Evolutionary conservation across 1,140 invertebrate genomes (phyloP).

Genomic region (Apocrypta bakeri): DNA sequence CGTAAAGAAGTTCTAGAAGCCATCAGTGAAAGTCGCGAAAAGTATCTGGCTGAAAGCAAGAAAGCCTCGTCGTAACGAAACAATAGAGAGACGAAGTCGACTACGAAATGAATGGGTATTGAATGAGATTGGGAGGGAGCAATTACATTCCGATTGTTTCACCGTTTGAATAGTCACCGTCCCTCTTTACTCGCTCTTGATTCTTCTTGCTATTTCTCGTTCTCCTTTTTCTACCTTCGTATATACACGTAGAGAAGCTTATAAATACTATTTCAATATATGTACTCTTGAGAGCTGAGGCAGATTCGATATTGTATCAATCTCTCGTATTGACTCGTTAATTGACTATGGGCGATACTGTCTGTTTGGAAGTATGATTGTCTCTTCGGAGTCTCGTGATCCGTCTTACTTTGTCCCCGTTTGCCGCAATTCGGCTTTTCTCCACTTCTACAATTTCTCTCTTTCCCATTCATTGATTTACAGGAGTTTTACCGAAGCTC

Average conservation of each 20-base stretch:
- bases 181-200: background rate
- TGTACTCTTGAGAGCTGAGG: background rate
- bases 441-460: slow-evolving; percentile 5
- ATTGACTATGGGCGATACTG: slow-evolving; percentile 54
- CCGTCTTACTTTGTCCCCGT: background rate
- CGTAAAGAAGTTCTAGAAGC: slow-evolving; percentile 6
- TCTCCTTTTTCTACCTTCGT: background rate
- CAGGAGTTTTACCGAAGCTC: slow-evolving; percentile 58
- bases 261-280: background rate
- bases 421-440: background rate
- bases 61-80: slow-evolving; percentile 44
- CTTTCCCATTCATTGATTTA: slow-evolving; percentile 21
- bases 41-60: background rate
- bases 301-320: slow-evolving; percentile 65
- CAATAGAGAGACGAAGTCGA: slow-evolving; percentile 58
- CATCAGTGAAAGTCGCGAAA: background rate
- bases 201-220: slow-evolving; percentile 23
- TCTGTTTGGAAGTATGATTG: slow-evolving; percentile 53
- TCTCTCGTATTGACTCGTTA: slow-evolving; percentile 65
- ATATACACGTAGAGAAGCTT: background rate
- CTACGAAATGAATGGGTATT: slow-evolving; percentile 68
- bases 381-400: slow-evolving; percentile 35
- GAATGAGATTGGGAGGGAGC: slow-evolving; percentile 64
- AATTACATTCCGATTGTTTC: slow-evolving; percentile 73
- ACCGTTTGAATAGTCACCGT: slow-evolving; percentile 65